Percentiles rank a stretch among this genome's conserved stretches.
Evolutionary conservation across 2,888 invertebrate species (phyloP).

Genomic region (Marasmarcha lunaedactyla): DNA sequence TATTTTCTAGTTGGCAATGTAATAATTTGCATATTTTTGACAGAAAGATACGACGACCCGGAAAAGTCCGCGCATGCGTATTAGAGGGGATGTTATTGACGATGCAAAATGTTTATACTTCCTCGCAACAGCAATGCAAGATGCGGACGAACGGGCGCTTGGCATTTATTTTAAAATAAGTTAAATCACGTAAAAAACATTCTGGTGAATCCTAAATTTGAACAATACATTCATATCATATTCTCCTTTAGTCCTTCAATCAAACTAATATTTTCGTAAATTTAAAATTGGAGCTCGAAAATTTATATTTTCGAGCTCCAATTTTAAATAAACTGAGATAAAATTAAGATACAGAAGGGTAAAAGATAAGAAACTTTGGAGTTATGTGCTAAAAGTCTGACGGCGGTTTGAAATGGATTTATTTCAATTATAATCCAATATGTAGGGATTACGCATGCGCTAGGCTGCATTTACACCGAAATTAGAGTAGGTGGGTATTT

Average conservation of each 20-base stretch:
- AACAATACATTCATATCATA: too few relatives aligned
- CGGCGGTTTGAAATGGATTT: slow-evolving; percentile 46
- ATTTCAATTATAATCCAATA: slow-evolving; percentile 64
- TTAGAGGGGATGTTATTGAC: slow-evolving; percentile 54
- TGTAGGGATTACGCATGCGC: slow-evolving; percentile 43
- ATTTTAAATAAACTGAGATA: too few relatives aligned
- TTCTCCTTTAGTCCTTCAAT: too few relatives aligned
- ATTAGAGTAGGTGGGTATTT: slow-evolving; percentile 3
- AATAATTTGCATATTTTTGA: slow-evolving; percentile 69
- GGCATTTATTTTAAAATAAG: slow-evolving; percentile 17
- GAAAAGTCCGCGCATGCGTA: slow-evolving; percentile 44
- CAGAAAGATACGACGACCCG: slow-evolving; percentile 32
- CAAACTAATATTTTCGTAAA: background rate
- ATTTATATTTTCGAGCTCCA: too few relatives aligned
- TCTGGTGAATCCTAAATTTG: too few relatives aligned
- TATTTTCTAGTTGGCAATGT: slow-evolving; percentile 57
- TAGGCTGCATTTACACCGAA: slow-evolving; percentile 37
- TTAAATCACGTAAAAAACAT: slow-evolving; percentile 2
- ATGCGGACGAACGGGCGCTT: slow-evolving; percentile 12
- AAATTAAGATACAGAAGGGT: too few relatives aligned
- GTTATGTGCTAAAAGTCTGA: background rate
- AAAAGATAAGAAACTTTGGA: background rate
- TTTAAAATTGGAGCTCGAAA: too few relatives aligned
- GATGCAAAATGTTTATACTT: slow-evolving; percentile 66
- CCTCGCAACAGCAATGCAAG: slow-evolving; percentile 32